Base-by-base conservation (phyloP, 2,797 vertebrate species). In the Aldrovandia affinis region DNA sequence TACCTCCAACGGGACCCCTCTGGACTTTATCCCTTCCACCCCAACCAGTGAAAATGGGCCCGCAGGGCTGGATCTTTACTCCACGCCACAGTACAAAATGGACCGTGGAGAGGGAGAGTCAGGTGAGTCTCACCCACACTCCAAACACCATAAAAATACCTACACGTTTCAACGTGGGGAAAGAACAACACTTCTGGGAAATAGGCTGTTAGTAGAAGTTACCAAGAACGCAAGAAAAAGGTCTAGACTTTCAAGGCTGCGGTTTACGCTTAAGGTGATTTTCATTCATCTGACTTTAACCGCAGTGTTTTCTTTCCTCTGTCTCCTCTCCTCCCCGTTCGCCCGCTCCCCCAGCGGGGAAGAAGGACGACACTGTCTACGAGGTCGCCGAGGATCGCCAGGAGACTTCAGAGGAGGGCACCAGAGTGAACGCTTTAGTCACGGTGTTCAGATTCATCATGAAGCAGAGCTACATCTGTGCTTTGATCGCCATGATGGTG, bases 401-500 rank as follows among this genome's bases (percentile, higher is more conserved):
- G 65, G 96, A 96, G 0, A 89, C 93, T 0, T 90, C 91, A 1
- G 91, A 90, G 52, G 89, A 90, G 85, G 94, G 92, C 1, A 86
- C 92, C 28, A 95, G 93, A 89, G 92, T 93, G 22, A 94, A 96
- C 0, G 94, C 93, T 3, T 92, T 95, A 70, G 95, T 96, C 28
- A 91, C 96, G 22, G 96, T 96, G 4, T 97, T 97, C 88, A 94
- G 95, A 36, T 98, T 99, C 88, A 96, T 99, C 68, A 97, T 98
- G 95, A 98, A 97, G 75, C 98, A 99, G 89, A 99, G 98, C 84
- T 99, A 99, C 89, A 97, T 99, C 88, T 97, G 97, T 47, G 98
- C 98, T 83, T 95, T 99, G 57, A 97, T 98, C 5, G 95, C 98
- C 59, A 99, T 99, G 98, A 98, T 99, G 97, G 97, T 97, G 92